Evolutionary conservation across 2,888 invertebrate genomes (phyloP).

Genomic region (Sylvicola fuscatus): DNA sequence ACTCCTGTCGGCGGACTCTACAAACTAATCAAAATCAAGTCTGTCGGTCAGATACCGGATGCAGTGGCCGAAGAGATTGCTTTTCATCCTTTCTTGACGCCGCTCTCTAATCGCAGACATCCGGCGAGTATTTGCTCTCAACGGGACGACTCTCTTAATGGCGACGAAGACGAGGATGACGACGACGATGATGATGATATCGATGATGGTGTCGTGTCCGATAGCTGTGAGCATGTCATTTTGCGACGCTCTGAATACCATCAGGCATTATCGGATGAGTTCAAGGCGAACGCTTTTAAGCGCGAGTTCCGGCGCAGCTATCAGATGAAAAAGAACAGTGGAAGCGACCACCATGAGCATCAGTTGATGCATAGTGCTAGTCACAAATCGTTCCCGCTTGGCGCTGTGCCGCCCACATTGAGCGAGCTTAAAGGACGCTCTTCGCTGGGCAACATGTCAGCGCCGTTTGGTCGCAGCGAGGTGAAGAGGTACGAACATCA

Average conservation of each 20-base stretch:
- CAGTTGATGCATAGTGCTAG: too few species aligned
- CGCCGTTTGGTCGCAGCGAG: constrained; percentile 2
- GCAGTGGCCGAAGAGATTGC: constrained; percentile 19
- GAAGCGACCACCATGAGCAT: background rate
- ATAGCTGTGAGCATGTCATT: too few species aligned
- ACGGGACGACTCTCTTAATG: background rate
- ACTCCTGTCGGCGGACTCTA: constrained; percentile 1
- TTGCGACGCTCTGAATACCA: too few species aligned
- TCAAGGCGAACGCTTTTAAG: constrained; percentile 13
- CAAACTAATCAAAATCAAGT: constrained; percentile 19
- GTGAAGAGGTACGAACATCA: constrained; percentile 10
- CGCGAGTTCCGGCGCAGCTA: constrained; percentile 22
- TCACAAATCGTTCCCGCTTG: too few species aligned
- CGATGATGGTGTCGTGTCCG: background rate
- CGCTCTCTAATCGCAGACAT: constrained; percentile 19
- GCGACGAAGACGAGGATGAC: constrained; percentile 3
- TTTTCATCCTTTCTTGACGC: constrained; percentile 23
- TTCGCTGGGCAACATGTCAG: too few species aligned
- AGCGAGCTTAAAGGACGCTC: too few species aligned
- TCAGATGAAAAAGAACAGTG: constrained; percentile 5
- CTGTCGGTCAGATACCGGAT: constrained; percentile 25
- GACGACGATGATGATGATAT: constrained; percentile 2
- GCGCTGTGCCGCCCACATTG: too few species aligned
- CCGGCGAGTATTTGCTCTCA: constrained; percentile 4
- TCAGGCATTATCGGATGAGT: too few species aligned